Base-by-base conservation (phyloP, 1,140 invertebrate genomes). In the Bradynema listronoti region DNA sequence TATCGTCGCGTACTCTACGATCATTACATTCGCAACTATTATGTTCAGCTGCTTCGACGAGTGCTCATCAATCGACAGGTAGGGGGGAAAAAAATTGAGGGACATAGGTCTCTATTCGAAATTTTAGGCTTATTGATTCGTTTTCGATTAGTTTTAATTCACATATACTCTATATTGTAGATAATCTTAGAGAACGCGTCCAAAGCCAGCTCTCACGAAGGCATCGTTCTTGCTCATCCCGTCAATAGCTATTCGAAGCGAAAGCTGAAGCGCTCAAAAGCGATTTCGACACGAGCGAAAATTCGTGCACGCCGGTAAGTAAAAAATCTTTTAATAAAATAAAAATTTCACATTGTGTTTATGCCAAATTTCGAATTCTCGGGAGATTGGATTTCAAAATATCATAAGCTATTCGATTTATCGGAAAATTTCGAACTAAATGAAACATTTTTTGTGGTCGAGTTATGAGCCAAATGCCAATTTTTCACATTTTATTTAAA, bases 21-120 rank as follows among this genome's bases (percentile, higher is more conserved):
- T 24, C 62, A 64, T 49, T 64, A 66, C 43, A 64, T 64, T 56
- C 62, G 62, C 7, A 50, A 64, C 43, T 60, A 64, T 32, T 36
- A 64, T 11, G 66, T 64, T 47, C 64, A 66, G 34, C 34, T 64
- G 45, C 50, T 64, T 27, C 64, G 66, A 41, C 64, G 52, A 11
- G 24, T 64, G 27, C 19, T 64, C 16, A 32, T 66, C 39, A 42
- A 39, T 30, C 19, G 58, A 14, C 60, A 65, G 22, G 62, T 66
- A 4, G 9, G 59, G 61, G 36, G 11, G 11, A 39, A 11, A 39
- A 11, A n/a, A n/a, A n/a, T n/a, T n/a, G n/a, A n/a, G n/a, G n/a
- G n/a, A n/a, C n/a, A n/a, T n/a, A n/a, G n/a, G n/a, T n/a, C n/a
- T n/a, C n/a, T n/a, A n/a, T n/a, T n/a, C n/a, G n/a, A n/a, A n/a